phyloP scores from a whole-genome alignment of 2,888 invertebrate genomes.

The Dasysyrphus tricinctus region DNA sequence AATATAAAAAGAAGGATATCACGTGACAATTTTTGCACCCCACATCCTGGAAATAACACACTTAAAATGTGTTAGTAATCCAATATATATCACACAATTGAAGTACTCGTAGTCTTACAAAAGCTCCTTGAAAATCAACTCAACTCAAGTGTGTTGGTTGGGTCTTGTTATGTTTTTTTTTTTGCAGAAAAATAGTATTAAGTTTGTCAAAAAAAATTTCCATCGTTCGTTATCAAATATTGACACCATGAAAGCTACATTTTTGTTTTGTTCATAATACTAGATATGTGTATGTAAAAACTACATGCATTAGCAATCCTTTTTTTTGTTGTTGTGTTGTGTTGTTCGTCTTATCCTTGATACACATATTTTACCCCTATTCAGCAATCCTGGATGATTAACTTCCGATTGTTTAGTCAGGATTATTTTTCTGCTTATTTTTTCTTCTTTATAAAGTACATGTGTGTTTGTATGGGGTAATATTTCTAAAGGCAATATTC shows the following conservation, averaged over 20 bases:
- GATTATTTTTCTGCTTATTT: constrained; percentile 2
- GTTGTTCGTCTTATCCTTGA: background rate
- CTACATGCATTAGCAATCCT: constrained; percentile 17
- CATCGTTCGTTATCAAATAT: constrained; percentile 29
- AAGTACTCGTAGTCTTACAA: constrained; percentile 20
- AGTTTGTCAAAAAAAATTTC: constrained; percentile 15
- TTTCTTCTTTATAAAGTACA: background rate
- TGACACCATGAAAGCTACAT: constrained; percentile 27
- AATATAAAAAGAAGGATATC: constrained; percentile 11
- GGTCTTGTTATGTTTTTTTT: background rate
- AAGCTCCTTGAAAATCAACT: constrained; percentile 24
- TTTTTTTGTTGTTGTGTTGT: background rate
- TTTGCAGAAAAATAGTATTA: constrained; percentile 15
- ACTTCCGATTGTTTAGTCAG: constrained; percentile 28
- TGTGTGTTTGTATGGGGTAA: background rate
- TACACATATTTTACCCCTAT: constrained; percentile 26
- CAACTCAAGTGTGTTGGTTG: constrained; percentile 11
- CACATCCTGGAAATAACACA: constrained; percentile 33
- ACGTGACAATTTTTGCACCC: constrained; percentile 36
- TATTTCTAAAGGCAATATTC: constrained; percentile 11
- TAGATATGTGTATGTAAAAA: too few relatives aligned
- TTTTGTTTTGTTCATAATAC: background rate
- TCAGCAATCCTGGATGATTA: constrained; percentile 24
- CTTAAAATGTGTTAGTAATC: constrained; percentile 41
- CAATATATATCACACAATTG: constrained; percentile 18